phyloP scores from a whole-genome alignment of 2,113 vertebrate species.

The Morphnarchus princeps region DNA sequence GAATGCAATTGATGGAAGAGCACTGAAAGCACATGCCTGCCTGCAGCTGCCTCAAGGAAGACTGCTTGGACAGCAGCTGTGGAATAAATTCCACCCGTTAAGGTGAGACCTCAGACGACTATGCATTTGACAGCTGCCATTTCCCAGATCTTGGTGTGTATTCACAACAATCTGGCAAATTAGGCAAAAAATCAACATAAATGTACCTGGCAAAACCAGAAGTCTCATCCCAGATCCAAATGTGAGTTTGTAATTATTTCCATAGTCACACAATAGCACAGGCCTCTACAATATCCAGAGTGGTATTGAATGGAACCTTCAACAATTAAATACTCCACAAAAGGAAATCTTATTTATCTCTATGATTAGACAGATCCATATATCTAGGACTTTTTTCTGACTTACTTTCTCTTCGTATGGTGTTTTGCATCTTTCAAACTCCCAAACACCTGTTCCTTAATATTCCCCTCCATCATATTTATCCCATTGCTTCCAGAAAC shows the following conservation, averaged over 20 bases:
- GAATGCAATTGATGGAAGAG: background rate
- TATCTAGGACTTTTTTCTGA: background rate
- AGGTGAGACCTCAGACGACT: background rate
- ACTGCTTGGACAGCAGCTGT: background rate
- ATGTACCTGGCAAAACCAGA: constrained; percentile 48
- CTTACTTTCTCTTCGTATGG: background rate
- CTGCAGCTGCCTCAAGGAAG: background rate
- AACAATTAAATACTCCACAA: background rate
- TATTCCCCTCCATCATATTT: background rate
- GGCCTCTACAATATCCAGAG: constrained; percentile 53
- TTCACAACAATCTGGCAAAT: background rate
- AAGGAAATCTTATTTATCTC: background rate
- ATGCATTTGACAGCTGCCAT: background rate
- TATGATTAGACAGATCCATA: background rate
- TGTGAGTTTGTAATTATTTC: background rate
- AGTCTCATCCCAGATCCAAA: constrained; percentile 59
- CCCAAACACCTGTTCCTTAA: background rate
- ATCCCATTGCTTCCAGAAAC: background rate
- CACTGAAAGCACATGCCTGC: background rate
- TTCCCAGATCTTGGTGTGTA: background rate
- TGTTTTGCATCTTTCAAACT: background rate
- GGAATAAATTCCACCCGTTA: background rate
- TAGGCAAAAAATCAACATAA: background rate
- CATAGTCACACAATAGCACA: constrained; percentile 49
- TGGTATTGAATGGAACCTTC: background rate